phyloP scores from a whole-genome alignment of 2,113 vertebrate species.

The Hippocampus comes region DNA sequence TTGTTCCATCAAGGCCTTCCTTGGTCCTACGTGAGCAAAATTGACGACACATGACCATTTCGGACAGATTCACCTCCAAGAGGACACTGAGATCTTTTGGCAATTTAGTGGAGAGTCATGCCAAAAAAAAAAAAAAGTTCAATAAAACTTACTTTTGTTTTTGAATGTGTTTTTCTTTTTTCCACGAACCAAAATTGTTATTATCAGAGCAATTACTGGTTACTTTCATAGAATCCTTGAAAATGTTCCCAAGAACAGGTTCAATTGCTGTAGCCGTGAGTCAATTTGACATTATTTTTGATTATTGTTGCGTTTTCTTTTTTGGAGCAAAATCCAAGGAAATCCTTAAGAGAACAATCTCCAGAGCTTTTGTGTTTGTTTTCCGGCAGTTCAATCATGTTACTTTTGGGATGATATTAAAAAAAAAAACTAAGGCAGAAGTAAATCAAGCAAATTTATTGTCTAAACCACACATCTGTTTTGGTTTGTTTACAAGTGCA shows the following conservation, averaged over 20 bases:
- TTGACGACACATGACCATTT: conserved; percentile 3
- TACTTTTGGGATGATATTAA: too few species aligned
- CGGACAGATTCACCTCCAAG: background rate
- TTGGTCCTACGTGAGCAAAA: conserved; percentile 13
- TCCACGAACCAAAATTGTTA: background rate
- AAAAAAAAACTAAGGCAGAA: background rate
- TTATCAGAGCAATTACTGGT: too few species aligned
- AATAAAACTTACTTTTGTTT: background rate
- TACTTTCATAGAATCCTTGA: background rate
- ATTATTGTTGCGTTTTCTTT: too few species aligned
- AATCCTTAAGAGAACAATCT: background rate
- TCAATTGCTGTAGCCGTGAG: background rate
- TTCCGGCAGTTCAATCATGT: background rate
- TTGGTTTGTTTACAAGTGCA: too few species aligned
- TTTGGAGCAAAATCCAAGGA: background rate
- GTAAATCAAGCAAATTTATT: background rate
- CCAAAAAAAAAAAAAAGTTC: background rate
- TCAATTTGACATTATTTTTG: too few species aligned
- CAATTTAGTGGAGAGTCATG: background rate
- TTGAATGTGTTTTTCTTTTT: background rate
- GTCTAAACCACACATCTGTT: background rate
- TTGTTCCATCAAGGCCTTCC: conserved; percentile 55
- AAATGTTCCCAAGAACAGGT: background rate
- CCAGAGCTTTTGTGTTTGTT: background rate
- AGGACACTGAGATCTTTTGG: background rate